Conservation (phyloP, 2,888 invertebrate species). For the Tipula confusa region DNA sequence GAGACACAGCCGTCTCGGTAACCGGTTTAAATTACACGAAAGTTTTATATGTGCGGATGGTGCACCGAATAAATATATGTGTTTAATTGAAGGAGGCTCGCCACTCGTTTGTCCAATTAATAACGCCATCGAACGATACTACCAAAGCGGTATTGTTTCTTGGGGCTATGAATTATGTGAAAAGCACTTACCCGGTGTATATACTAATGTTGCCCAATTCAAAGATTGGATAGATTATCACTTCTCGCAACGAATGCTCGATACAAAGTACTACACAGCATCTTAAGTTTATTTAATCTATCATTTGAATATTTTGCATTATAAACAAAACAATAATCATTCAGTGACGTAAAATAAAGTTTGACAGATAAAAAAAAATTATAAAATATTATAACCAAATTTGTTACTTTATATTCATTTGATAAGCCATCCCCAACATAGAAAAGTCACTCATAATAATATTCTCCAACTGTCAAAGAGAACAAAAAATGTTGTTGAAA, state of each 20-base stretch:
- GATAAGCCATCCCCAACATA: too few relatives aligned
- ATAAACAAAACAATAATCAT: too few relatives aligned
- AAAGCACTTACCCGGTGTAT: conserved; percentile 65
- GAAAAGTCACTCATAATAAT: too few relatives aligned
- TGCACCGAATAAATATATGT: conserved; percentile 66
- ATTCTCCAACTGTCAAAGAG: too few relatives aligned
- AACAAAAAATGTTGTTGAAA: too few relatives aligned
- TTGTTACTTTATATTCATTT: too few relatives aligned
- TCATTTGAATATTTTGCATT: background rate
- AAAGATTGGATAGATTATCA: conserved; percentile 67
- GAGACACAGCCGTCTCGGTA: conserved; percentile 63
- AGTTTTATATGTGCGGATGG: conserved; percentile 78
- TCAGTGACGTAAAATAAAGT: too few relatives aligned
- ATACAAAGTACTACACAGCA: background rate
- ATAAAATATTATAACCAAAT: too few relatives aligned
- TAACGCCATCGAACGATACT: conserved; percentile 43
- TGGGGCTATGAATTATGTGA: conserved; percentile 79
- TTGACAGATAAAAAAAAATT: too few relatives aligned
- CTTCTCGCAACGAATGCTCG: conserved; percentile 35
- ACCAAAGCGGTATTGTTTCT: conserved; percentile 63
- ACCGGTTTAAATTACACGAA: conserved; percentile 59
- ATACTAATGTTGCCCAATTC: conserved; percentile 62
- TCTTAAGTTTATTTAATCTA: too few relatives aligned
- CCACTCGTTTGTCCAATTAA: conserved; percentile 69
- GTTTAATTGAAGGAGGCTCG: conserved; percentile 74